A percentile compares a stretch with the other conserved stretches of the same genome.
Evolutionary conservation across 2,888 invertebrate species (phyloP).

Genomic region (Eristalinus sepulchralis): DNA sequence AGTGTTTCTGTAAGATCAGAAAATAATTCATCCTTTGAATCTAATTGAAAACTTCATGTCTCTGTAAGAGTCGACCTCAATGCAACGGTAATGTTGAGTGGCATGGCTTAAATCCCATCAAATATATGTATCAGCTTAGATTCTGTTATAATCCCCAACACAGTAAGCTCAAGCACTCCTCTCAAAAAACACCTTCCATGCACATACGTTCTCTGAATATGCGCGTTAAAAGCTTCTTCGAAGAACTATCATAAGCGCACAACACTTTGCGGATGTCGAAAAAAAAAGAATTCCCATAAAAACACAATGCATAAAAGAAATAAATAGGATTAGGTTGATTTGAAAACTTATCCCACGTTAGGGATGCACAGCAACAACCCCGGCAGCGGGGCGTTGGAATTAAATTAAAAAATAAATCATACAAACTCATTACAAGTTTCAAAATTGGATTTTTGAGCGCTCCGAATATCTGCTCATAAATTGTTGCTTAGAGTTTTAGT

Average conservation of each 20-base stretch:
- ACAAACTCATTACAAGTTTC: slow-evolving; percentile 39
- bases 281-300: not conserved
- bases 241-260: not conserved
- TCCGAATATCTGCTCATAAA: not conserved
- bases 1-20: no score
- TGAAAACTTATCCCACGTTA: not conserved
- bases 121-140: no score
- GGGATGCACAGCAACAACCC: not conserved
- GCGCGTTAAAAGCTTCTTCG: not conserved
- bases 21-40: no score
- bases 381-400: not conserved
- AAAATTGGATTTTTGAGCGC: slow-evolving; percentile 23
- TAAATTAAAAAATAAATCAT: not conserved
- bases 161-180: no score
- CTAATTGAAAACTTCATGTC: no score
- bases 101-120: no score
- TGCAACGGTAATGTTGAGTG: no score
- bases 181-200: no score
- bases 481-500: not conserved
- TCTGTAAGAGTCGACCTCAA: no score
- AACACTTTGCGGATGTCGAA: no score
- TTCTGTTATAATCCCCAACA: no score
- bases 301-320: not conserved
- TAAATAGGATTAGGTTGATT: not conserved
- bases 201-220: no score